Base-by-base conservation (phyloP, 2,113 vertebrate genomes). In the Alethe castanea region DNA sequence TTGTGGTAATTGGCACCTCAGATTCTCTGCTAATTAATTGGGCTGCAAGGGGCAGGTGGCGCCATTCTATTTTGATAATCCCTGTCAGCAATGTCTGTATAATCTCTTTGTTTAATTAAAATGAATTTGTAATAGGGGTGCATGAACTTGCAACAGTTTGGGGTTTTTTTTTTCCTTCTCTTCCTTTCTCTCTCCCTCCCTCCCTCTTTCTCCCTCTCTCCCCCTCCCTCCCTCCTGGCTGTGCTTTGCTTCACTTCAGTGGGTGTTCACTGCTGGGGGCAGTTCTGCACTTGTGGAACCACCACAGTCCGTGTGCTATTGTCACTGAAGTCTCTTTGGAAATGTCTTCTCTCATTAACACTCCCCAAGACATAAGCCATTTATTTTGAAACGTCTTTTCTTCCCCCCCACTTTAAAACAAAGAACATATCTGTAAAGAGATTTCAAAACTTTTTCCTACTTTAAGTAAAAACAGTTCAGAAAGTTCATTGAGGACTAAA, bases 61-160 rank as follows among this genome's bases (percentile, higher is more conserved):
- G 95, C 98, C 98, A 97, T 98, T 98, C 97, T 98, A 95, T 98
- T 98, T 98, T 98, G 98, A 98, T 99, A 98, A 98, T 98, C 97
- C 98, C 98, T 97, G 97, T 99, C 98, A 98, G 98, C 97, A 97
- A 91, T 92, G 97, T 98, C 98, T 98, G 97, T 96, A 93, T 98
- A 98, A 98, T 98, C 98, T 98, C 98, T 98, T 98, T 98, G 98
- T 98, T 98, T 98, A 98, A 98, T 98, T 98, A 98, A 97, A 98
- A 98, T 97, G 97, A 98, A 98, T 98, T 98, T 97, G 97, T 98
- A 98, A 97, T 97, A 93, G 97, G 95, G 97, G 98, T 98, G 96
- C 98, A 97, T 98, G 98, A 99, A 98, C 98, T 99, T 98, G 97
- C 94, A 97, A 98, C 97, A 98, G 97, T 97, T 97, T 56, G 22